Conservation (phyloP, 2,113 vertebrate genomes). For the Eretmochelys imbricata region DNA sequence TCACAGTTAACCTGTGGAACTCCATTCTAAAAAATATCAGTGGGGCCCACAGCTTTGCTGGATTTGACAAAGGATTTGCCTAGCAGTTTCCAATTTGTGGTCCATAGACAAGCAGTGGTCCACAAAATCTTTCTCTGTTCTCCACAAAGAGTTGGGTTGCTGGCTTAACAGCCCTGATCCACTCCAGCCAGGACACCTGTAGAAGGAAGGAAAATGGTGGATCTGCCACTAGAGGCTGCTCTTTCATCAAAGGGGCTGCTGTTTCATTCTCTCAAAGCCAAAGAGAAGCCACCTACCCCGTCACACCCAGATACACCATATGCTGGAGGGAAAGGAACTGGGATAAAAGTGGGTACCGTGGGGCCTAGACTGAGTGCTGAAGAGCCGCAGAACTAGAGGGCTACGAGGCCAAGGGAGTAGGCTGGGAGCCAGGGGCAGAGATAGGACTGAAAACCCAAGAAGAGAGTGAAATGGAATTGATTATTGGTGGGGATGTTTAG, state of each 20-base stretch:
- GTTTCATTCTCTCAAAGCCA: fast-evolving
- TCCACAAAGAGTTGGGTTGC: background rate
- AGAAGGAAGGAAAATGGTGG: background rate
- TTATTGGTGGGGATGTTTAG: background rate
- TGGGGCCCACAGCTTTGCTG: background rate
- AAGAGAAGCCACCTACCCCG: background rate
- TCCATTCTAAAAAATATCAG: no score
- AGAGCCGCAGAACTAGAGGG: background rate
- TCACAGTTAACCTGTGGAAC: background rate
- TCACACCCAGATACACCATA: background rate
- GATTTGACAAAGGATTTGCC: background rate
- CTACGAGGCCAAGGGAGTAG: fast-evolving
- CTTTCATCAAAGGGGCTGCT: background rate
- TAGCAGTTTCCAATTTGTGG: background rate
- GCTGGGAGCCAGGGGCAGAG: background rate
- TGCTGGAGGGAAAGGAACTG: background rate
- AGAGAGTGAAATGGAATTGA: background rate
- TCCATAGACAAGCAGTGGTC: background rate
- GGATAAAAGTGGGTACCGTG: background rate
- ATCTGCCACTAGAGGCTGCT: background rate
- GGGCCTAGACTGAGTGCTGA: background rate
- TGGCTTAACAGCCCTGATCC: background rate
- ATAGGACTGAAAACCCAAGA: background rate
- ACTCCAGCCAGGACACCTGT: background rate
- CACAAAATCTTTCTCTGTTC: background rate